Evolutionary conservation across 2,888 invertebrate genomes (phyloP).

Genomic region (Scrobipalpa atriplicella): DNA sequence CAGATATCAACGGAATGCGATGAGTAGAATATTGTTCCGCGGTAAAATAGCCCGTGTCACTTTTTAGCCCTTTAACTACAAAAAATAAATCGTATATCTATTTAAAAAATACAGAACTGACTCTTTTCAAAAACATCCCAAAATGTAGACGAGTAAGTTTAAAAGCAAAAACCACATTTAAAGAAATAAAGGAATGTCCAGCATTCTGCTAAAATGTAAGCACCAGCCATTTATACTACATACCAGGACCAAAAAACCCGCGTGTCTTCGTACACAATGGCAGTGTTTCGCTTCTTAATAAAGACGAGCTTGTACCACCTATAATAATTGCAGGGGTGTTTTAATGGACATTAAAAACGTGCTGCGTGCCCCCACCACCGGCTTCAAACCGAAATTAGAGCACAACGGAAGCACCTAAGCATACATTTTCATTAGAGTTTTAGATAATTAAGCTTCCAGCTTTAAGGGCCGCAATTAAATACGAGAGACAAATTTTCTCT

Average conservation of each 20-base stretch:
- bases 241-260: neutral
- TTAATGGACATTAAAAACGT: constrained; percentile 62
- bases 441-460: constrained; percentile 27
- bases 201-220: neutral
- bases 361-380: constrained; percentile 45
- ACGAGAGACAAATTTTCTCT: neutral
- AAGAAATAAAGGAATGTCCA: neutral
- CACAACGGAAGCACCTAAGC: constrained; percentile 26
- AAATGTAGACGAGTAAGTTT: no score
- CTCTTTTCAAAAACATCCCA: no score
- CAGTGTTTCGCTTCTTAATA: constrained; percentile 44
- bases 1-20: no score
- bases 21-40: no score
- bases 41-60: no score
- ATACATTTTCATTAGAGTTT: constrained; percentile 51
- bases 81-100: no score
- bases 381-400: constrained; percentile 44
- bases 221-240: neutral
- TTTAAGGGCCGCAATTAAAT: neutral
- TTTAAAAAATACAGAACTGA: no score
- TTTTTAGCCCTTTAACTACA: no score
- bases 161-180: neutral
- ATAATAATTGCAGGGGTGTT: constrained; percentile 57
- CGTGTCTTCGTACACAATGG: constrained; percentile 18
- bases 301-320: constrained; percentile 48